Percentiles rank a stretch among this genome's conserved stretches.
These are phyloP conservation scores for Coendou prehensilis DNA, from an alignment of 2,797 vertebrate genomes.

Conservation along the genomic window DNA sequence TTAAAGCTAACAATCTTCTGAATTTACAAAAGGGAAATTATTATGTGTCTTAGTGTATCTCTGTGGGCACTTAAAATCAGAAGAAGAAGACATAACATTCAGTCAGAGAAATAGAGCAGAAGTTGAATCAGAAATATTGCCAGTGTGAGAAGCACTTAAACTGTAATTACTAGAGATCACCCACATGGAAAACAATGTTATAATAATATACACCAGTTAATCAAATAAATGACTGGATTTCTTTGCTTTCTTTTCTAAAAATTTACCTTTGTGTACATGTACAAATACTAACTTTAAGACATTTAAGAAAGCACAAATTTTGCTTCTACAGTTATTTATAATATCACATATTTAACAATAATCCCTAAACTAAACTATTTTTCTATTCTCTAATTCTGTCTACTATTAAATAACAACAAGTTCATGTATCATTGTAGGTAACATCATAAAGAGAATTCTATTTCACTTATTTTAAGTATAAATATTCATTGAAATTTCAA, in stretches of 20 bases:
- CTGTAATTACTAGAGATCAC: neutral
- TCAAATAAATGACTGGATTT: constrained; percentile 63
- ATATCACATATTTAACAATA: neutral
- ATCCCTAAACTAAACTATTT: neutral
- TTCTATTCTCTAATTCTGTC: neutral
- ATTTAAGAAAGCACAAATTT: neutral
- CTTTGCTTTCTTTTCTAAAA: constrained; percentile 63
- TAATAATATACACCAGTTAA: neutral
- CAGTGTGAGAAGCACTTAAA: neutral
- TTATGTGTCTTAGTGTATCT: neutral
- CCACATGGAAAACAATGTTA: neutral
- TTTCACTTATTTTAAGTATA: constrained; percentile 13
- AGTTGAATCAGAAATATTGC: neutral
- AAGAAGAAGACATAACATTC: neutral
- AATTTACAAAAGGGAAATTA: neutral
- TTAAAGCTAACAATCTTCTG: constrained; percentile 15
- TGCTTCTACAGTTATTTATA: neutral
- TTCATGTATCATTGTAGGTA: neutral
- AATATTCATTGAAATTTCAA: neutral
- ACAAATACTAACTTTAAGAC: constrained; percentile 56
- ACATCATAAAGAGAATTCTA: neutral
- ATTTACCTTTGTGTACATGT: constrained; percentile 42
- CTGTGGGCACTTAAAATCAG: neutral
- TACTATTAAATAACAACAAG: constrained; percentile 23
- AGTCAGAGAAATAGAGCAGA: neutral